Base-by-base conservation (phyloP, 2,888 invertebrate genomes). In the Drosophila villosipedis region DNA sequence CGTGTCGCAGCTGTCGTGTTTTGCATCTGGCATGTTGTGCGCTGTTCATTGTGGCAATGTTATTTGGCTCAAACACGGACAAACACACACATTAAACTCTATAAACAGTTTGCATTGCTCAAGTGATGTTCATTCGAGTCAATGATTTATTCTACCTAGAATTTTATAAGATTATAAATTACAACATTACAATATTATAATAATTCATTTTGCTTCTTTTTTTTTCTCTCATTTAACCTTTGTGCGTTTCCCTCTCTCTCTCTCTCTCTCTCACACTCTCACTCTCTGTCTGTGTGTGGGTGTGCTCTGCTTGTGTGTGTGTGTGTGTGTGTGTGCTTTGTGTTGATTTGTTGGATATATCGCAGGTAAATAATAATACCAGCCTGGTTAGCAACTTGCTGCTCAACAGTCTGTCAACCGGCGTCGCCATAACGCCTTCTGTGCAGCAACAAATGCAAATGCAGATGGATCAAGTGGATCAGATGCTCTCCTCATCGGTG, bases 361-460 rank as follows among this genome's bases (percentile, higher is more conserved):
- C 75, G 9, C 77, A 92, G 92, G 90, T 90, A 83, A 90, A 87
- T 91, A 91, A 84, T 77, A 58, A 75, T 69, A 49, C 74, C 41
- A 84, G 68, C 63, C 67, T 87, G 19, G 68, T 60, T 33, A 68
- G 59, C 49, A 66, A 69, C 41, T 25, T 86, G 67, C 78, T 80
- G 60, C 62, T 72, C 57, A 73, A 61, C 58, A 71, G 22, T 47
- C 22, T 83, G 68, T 31, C 91, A 92, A 93, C 81, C 57, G 71
- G 78, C 43, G 70, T 80, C 57, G 72, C 68, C 30, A 71, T 87
- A 58, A 66, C 85, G 72, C 66, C 82, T 47, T 60, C 28, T 43
- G 52, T 60, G 12, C 76, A 71, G 2, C 74, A 74, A 25, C 74
- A 73, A 9, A 57, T 73, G 57, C 76, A 81, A 19, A 39, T 83